These are phyloP conservation scores for Ichneumoninae sp. DNA, from an alignment of 2,888 invertebrate species.

Conservation along the genomic window DNA sequence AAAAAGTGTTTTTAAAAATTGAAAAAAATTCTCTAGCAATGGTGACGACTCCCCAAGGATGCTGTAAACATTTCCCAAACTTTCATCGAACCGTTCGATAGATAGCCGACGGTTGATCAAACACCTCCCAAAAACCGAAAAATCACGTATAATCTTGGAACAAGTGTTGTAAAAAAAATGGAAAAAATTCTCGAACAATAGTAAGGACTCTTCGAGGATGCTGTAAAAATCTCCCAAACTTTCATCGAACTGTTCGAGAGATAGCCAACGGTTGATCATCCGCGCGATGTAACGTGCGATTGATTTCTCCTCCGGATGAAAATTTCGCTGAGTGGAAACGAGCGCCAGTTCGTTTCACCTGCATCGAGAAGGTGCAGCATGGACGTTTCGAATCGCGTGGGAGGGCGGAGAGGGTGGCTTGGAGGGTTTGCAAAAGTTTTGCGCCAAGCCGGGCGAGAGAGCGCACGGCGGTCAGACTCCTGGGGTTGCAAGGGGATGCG, in stretches of 20 bases:
- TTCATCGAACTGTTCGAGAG: not conserved
- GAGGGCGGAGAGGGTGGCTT: constrained; percentile 43
- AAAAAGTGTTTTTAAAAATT: not conserved
- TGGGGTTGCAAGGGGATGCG: constrained; percentile 74
- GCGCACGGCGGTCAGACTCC: constrained; percentile 55
- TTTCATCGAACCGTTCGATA: not conserved
- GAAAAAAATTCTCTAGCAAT: not conserved
- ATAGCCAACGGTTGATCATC: not conserved
- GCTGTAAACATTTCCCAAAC: not conserved
- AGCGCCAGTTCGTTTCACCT: constrained; percentile 76
- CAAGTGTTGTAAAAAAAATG: not conserved
- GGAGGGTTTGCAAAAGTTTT: constrained; percentile 75
- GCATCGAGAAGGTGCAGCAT: constrained; percentile 65
- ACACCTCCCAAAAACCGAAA: not conserved
- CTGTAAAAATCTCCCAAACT: not conserved
- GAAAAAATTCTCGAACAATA: not conserved
- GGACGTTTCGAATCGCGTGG: constrained; percentile 64
- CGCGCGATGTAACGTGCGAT: not conserved
- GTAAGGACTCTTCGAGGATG: not conserved
- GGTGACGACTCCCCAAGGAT: not conserved
- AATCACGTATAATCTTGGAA: not conserved
- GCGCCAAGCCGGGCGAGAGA: constrained; percentile 65
- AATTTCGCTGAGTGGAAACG: not conserved
- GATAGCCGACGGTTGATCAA: not conserved
- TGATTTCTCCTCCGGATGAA: not conserved